Percentiles rank a stretch among this genome's conserved stretches.
phyloP scores from a whole-genome alignment of 2,888 invertebrate species.

The Agrochola circellaris region DNA sequence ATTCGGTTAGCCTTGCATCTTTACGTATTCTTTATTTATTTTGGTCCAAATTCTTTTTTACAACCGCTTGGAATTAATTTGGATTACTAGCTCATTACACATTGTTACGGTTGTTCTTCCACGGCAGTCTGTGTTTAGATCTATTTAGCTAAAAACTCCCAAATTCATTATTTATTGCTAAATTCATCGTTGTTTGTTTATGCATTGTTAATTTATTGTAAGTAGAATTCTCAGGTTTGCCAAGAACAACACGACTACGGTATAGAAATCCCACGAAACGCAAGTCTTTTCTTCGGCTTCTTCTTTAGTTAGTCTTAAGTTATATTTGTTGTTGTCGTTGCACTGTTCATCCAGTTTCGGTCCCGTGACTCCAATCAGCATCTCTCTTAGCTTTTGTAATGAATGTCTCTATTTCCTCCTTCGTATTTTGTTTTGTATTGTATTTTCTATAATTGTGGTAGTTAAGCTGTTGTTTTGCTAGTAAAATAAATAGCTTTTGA shows the following conservation, averaged over 20 bases:
- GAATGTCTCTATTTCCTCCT: too few relatives aligned
- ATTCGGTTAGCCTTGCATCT: neutral
- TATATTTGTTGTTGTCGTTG: too few relatives aligned
- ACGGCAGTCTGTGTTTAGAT: neutral
- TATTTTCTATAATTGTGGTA: neutral
- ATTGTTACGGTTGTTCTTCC: neutral
- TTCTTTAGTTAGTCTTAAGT: neutral
- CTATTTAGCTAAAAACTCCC: too few relatives aligned
- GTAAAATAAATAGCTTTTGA: neutral
- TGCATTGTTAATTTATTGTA: neutral
- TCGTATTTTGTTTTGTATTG: too few relatives aligned
- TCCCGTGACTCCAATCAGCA: neutral
- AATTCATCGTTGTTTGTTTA: neutral
- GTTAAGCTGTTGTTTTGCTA: neutral
- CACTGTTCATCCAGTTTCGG: neutral
- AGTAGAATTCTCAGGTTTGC: constrained; percentile 1
- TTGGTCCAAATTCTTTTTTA: neutral
- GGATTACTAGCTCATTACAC: neutral
- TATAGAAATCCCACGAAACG: neutral
- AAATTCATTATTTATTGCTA: neutral
- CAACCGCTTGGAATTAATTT: neutral
- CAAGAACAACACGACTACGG: neutral
- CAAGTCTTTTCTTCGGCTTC: neutral
- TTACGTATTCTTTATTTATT: neutral
- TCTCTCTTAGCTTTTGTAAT: neutral